Conservation (phyloP, 2,888 invertebrate genomes). For the Drosophila bunnanda region DNA sequence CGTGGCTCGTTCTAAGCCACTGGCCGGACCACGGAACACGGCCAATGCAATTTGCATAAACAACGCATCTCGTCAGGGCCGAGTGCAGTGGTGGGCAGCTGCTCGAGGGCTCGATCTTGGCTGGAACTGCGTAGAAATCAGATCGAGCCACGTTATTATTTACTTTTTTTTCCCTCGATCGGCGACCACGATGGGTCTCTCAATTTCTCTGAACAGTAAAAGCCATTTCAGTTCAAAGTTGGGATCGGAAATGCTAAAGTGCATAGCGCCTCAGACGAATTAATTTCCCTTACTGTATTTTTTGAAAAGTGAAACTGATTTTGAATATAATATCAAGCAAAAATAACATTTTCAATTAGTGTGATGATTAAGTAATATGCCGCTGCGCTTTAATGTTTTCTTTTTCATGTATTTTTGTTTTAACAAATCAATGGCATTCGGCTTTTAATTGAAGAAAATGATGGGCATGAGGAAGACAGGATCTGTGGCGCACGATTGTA, state of each 20-base stretch:
- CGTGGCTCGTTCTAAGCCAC: slow-evolving; percentile 63
- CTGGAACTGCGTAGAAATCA: slow-evolving; percentile 56
- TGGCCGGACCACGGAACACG: slow-evolving; percentile 26
- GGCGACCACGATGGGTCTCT: slow-evolving; percentile 8
- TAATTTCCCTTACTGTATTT: neutral
- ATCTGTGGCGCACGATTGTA: neutral
- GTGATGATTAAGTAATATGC: neutral
- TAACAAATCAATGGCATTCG: neutral
- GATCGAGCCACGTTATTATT: slow-evolving; percentile 30
- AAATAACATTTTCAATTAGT: neutral
- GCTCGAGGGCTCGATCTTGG: slow-evolving; percentile 40
- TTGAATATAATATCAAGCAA: neutral
- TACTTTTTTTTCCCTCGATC: slow-evolving; percentile 10
- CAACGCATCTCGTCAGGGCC: slow-evolving; percentile 28
- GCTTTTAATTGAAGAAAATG: neutral
- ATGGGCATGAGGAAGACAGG: neutral
- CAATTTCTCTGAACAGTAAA: neutral
- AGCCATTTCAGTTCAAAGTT: neutral
- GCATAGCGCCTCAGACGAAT: slow-evolving; percentile 1
- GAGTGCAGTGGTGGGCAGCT: slow-evolving; percentile 43
- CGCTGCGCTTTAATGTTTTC: neutral
- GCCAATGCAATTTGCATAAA: slow-evolving; percentile 61
- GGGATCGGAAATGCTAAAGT: slow-evolving; percentile 14
- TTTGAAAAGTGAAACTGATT: neutral
- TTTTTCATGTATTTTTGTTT: neutral